Evolutionary conservation across 2,113 vertebrate genomes (phyloP), one percentile per base, ranked within the genome.

Genomic region (Cottus gobio): DNA sequence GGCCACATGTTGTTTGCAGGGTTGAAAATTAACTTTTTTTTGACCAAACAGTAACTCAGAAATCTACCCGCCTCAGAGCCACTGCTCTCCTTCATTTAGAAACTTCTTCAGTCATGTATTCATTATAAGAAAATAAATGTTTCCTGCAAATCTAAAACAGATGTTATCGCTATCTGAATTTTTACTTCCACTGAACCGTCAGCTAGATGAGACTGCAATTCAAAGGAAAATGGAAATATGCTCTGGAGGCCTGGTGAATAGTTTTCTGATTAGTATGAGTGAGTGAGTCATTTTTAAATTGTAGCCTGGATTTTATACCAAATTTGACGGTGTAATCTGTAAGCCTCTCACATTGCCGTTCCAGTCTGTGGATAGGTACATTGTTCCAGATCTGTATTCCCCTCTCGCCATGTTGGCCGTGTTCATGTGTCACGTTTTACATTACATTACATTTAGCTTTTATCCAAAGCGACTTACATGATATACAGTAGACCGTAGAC

Each of bases 1-100:
- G 77, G 7, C 12, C 30, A 6, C 12, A 4, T 12, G 3, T 58
- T 12, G 5, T 58, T 80, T 62, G 16, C 42, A 61, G 24, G 16
- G 67, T 85, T 68, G 1, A 78, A 79, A 34, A 81, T 85, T 85
- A 81, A 85, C 10, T 44, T 42, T 44, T 24, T 56, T 7, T 28
- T 15, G 54, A 24, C 26, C 34, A 80, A 66, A 77, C 9, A 16
- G 16, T 37, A 1, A 24, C 3, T 52, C 24, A 48, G 24, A 79
- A 65, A 63, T 30, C n/a, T 8, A 2, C 42, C 24, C 9, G 24
- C 8, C 1, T 10, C 3, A 3, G 2, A 52, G 39, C 1, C 15
- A 12, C 11, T n/a, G 11, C 15, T 4, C 20, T 13, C 12, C 5
- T 1, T 37, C 5, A 63, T 76, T 66, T 11, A 66, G 34, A 57